Conservation (phyloP, 1,140 invertebrate genomes). For the Brevipalpus yothersi region DNA sequence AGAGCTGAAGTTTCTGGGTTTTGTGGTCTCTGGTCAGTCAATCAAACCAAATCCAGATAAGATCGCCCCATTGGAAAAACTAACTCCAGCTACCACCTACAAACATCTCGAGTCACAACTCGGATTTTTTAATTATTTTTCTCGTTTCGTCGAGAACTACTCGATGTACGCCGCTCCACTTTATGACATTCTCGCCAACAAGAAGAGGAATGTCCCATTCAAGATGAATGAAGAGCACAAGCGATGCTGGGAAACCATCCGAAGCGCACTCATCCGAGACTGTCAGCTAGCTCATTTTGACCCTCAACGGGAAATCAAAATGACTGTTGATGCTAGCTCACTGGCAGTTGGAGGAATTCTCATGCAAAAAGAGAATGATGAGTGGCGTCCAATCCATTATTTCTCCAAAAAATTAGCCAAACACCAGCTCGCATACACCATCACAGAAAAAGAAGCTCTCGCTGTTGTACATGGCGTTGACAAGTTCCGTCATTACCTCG, state of each 20-base stretch:
- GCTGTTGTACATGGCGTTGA: conserved; percentile 23
- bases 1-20: conserved; percentile 18
- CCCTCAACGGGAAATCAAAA: not conserved
- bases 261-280: not conserved
- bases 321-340: conserved; percentile 14
- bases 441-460: conserved; percentile 25
- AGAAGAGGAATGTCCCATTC: not conserved
- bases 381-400: conserved; percentile 3
- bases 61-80: not conserved
- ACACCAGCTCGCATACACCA: conserved; percentile 21
- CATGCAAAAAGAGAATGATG: conserved; percentile 10
- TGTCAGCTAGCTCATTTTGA: not conserved
- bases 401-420: conserved; percentile 18
- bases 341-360: conserved; percentile 17
- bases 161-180: not conserved
- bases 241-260: not conserved
- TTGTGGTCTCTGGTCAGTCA: conserved; percentile 4
- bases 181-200: not conserved
- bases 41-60: conserved; percentile 13
- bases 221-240: too few species aligned
- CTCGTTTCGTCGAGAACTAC: not conserved
- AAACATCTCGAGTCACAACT: not conserved
- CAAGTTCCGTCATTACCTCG: conserved; percentile 24
- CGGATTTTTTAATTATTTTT: not conserved
- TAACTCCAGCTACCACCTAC: not conserved